These are phyloP conservation scores for Nothobranchius kuhntae DNA, from an alignment of 2,113 vertebrate genomes.

Conservation along the genomic window DNA sequence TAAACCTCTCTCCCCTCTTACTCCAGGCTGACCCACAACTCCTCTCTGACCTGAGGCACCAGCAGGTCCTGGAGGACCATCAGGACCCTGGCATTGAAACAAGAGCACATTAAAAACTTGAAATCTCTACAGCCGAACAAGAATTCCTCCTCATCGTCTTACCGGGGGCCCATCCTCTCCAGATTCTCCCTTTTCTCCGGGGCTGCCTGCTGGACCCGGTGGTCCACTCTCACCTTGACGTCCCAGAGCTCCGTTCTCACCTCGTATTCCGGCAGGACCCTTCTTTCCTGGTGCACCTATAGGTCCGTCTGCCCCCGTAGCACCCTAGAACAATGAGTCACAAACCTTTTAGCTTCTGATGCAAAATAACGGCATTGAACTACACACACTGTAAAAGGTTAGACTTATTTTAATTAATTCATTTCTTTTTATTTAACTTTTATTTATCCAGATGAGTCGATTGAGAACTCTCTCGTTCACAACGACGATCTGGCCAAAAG, in stretches of 20 bases:
- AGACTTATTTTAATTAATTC: too few relatives aligned
- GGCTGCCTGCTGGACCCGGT: constrained; percentile 81
- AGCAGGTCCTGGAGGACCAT: constrained; percentile 90
- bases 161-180: constrained; percentile 94
- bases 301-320: constrained; percentile 87
- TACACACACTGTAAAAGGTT: too few relatives aligned
- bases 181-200: constrained; percentile 93
- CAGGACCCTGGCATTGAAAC: constrained; percentile 83
- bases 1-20: constrained; percentile 92
- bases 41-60: constrained; percentile 94
- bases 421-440: too few relatives aligned
- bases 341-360: background rate
- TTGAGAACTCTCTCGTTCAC: too few relatives aligned
- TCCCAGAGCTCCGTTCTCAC: constrained; percentile 87
- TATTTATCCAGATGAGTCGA: too few relatives aligned
- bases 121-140: background rate
- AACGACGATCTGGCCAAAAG: too few relatives aligned
- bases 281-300: constrained; percentile 90
- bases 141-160: background rate
- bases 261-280: constrained; percentile 87
- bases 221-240: constrained; percentile 88
- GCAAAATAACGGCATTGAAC: too few relatives aligned
- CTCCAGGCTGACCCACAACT: constrained; percentile 90
- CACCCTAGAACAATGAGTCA: constrained; percentile 79
- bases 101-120: background rate